Percentiles rank a stretch among this genome's conserved stretches.
Evolutionary conservation across 2,888 invertebrate genomes (phyloP).

Genomic region (Euphydryas editha): DNA sequence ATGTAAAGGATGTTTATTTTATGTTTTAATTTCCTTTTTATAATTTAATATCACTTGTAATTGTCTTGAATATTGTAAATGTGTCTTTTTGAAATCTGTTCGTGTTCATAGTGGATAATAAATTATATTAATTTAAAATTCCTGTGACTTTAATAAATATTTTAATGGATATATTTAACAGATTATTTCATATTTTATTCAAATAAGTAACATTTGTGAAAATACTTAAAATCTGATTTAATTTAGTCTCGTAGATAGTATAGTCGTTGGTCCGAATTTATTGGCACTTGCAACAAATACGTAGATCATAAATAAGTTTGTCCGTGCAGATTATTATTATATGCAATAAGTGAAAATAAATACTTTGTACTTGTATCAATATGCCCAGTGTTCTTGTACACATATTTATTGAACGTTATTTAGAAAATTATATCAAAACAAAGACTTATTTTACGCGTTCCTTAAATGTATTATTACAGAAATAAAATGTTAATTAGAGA

Average conservation of each 20-base stretch:
- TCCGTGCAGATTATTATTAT: conserved; percentile 23
- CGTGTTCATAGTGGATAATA: conserved; percentile 30
- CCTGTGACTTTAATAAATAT: conserved; percentile 18
- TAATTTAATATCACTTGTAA: not conserved
- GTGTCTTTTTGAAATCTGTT: conserved; percentile 22
- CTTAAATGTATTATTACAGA: conserved; percentile 39
- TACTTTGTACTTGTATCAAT: conserved; percentile 9
- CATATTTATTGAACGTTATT: conserved; percentile 24
- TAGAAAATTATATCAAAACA: conserved; percentile 36
- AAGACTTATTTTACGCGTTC: conserved; percentile 45
- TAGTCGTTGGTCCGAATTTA: conserved; percentile 7
- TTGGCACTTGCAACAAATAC: conserved; percentile 14
- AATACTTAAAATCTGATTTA: conserved; percentile 1
- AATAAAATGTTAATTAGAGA: conserved; percentile 37
- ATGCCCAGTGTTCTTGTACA: conserved; percentile 25
- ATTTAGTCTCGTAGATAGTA: conserved; percentile 2
- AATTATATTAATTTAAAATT: conserved; percentile 30
- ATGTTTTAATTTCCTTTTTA: not conserved
- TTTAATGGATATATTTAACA: conserved; percentile 28
- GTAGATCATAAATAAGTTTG: not conserved
- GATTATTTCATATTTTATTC: conserved; percentile 23
- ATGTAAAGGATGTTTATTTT: no score
- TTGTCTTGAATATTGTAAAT: conserved; percentile 8
- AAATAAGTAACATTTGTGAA: conserved; percentile 5
- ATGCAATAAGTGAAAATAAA: conserved; percentile 10